These are phyloP conservation scores for Melangyna quadrimaculata DNA, from an alignment of 2,888 invertebrate genomes.

Conservation along the genomic window DNA sequence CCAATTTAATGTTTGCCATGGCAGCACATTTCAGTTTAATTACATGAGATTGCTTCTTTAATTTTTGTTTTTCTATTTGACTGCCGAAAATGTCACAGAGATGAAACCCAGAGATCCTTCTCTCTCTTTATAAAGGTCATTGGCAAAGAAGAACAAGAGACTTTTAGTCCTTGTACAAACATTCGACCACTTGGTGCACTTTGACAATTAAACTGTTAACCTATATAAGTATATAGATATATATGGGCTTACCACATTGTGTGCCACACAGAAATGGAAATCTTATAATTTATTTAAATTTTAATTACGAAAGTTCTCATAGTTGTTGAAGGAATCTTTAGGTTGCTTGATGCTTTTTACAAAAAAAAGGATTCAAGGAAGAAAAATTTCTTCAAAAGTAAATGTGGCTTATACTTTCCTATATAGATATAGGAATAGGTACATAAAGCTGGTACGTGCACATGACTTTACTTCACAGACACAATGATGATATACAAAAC, in stretches of 20 bases:
- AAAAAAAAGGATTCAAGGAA: not conserved
- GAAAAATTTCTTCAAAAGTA: constrained; percentile 19
- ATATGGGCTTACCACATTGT: constrained; percentile 8
- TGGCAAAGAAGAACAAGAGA: not conserved
- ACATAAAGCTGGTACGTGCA: not conserved
- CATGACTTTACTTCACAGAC: not conserved
- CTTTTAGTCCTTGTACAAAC: not conserved
- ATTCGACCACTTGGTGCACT: constrained; percentile 30
- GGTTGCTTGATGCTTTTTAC: not conserved
- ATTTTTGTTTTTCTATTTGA: not conserved
- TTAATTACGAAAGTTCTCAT: constrained; percentile 56
- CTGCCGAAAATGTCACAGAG: constrained; percentile 4
- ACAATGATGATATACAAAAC: not conserved
- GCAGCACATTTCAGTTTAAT: constrained; percentile 27
- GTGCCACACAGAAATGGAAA: constrained; percentile 10
- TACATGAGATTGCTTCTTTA: constrained; percentile 16
- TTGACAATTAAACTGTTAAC: constrained; percentile 40
- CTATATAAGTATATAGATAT: too few relatives aligned
- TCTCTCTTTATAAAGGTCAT: not conserved
- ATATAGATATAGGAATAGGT: not conserved
- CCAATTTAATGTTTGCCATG: constrained; percentile 13
- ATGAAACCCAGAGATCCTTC: not conserved
- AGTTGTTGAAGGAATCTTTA: not conserved
- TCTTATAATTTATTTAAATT: constrained; percentile 64
- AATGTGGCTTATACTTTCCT: not conserved